These are phyloP conservation scores for Ips nitidus DNA, from an alignment of 1,140 invertebrate species.

Conservation along the genomic window DNA sequence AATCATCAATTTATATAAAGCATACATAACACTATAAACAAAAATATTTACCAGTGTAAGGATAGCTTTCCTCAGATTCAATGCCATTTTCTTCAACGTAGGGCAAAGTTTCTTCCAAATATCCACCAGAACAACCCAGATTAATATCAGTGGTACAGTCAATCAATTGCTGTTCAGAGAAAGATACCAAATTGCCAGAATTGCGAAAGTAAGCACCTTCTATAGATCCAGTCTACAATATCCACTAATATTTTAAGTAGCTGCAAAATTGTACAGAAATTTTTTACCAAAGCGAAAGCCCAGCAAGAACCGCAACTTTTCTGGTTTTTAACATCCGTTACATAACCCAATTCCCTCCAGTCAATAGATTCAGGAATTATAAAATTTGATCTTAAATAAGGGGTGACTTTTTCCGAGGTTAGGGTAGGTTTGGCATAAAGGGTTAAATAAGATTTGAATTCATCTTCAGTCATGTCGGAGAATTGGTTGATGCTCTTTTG, in stretches of 20 bases:
- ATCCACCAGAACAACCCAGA: conserved; percentile 31
- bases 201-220: conserved; percentile 93
- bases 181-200: conserved; percentile 58
- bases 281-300: conserved; percentile 33
- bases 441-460: conserved; percentile 58
- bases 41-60: conserved; percentile 20
- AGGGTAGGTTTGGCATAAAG: conserved; percentile 5
- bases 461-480: conserved; percentile 80
- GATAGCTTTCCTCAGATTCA: conserved; percentile 34
- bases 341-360: conserved; percentile 26
- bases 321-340: conserved; percentile 29
- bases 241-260: not conserved
- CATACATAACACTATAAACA: too few relatives aligned
- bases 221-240: conserved; percentile 80
- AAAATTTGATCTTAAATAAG: not conserved
- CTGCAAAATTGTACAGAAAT: not conserved
- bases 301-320: conserved; percentile 29
- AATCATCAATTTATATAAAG: too few relatives aligned
- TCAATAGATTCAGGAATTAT: conserved; percentile 20
- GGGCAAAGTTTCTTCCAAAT: conserved; percentile 30
- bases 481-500: conserved; percentile 71
- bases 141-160: conserved; percentile 48
- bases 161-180: conserved; percentile 40
- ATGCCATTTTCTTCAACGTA: conserved; percentile 56
- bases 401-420: not conserved